phyloP scores from a whole-genome alignment of 1,140 invertebrate genomes.

The Megathymus violae region DNA sequence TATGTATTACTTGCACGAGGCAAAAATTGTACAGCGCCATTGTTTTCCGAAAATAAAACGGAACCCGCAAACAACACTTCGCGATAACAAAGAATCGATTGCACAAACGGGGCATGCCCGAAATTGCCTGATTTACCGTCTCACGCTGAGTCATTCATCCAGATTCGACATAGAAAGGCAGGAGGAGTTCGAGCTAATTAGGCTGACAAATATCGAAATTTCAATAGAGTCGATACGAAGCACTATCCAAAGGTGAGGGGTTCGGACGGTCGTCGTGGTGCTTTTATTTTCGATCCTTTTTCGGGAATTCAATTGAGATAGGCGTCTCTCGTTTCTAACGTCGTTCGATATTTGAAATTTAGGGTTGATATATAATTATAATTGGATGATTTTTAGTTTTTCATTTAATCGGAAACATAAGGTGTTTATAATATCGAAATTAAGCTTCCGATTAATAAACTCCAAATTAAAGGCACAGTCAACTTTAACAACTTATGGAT shows the following conservation, averaged over 20 bases:
- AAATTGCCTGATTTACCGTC: conserved; percentile 46
- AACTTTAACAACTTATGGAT: too few species aligned
- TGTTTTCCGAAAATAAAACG: conserved; percentile 64
- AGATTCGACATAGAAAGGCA: conserved; percentile 48
- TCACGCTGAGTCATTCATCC: conserved; percentile 71
- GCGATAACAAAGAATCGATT: conserved; percentile 36
- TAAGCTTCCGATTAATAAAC: too few species aligned
- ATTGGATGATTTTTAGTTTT: conserved; percentile 22
- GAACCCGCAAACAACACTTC: conserved; percentile 39
- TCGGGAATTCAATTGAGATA: conserved; percentile 62
- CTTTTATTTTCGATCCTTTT: conserved; percentile 66
- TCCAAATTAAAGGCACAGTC: too few species aligned
- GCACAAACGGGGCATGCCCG: conserved; percentile 36
- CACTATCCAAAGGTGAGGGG: conserved; percentile 61
- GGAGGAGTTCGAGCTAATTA: conserved; percentile 65
- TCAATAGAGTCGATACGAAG: conserved; percentile 60
- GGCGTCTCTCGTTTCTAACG: conserved; percentile 60
- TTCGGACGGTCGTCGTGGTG: conserved; percentile 40
- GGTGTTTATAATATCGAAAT: neutral
- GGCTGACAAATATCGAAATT: conserved; percentile 73
- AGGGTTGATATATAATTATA: conserved; percentile 48
- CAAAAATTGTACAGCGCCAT: conserved; percentile 49
- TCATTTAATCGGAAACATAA: too few species aligned
- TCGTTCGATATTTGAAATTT: conserved; percentile 65
- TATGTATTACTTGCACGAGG: conserved; percentile 10